Conservation (phyloP, 2,797 vertebrate genomes). For the Pelodytes ibericus region DNA sequence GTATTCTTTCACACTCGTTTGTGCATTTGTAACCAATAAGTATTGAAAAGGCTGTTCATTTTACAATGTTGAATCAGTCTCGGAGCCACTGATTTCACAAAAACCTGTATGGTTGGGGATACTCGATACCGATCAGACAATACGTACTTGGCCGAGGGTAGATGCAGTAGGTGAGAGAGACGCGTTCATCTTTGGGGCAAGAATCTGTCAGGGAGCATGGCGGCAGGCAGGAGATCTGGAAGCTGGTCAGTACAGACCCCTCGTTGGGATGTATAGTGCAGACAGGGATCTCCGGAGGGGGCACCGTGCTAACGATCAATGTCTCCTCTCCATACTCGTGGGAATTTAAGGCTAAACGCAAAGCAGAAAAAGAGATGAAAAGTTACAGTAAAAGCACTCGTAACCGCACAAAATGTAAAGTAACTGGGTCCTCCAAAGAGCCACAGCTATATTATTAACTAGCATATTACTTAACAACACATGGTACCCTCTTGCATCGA, state of each 20-base stretch:
- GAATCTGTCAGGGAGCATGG: conserved; percentile 58
- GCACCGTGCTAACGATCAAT: conserved; percentile 61
- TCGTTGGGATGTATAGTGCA: conserved; percentile 74
- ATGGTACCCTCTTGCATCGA: too few relatives aligned
- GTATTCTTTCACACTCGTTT: too few relatives aligned
- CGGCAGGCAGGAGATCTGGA: conserved; percentile 74
- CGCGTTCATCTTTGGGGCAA: rapidly evolving
- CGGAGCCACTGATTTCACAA: too few relatives aligned
- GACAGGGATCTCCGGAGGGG: conserved; percentile 52
- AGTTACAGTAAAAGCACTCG: too few relatives aligned
- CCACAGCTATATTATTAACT: too few relatives aligned
- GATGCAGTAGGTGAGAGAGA: conserved; percentile 79
- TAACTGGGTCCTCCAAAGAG: too few relatives aligned
- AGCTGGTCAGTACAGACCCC: conserved; percentile 81
- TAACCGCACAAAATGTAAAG: too few relatives aligned
- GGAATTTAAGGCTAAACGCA: conserved; percentile 59
- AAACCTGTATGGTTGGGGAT: too few relatives aligned
- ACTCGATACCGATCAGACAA: neutral
- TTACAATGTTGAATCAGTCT: too few relatives aligned
- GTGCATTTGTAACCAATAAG: too few relatives aligned
- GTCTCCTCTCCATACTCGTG: conserved; percentile 61
- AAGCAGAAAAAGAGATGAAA: neutral
- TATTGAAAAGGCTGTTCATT: too few relatives aligned
- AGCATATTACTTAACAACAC: too few relatives aligned
- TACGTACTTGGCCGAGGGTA: conserved; percentile 65